phyloP scores from a whole-genome alignment of 2,113 vertebrate genomes.

The Pangasianodon gigas region DNA sequence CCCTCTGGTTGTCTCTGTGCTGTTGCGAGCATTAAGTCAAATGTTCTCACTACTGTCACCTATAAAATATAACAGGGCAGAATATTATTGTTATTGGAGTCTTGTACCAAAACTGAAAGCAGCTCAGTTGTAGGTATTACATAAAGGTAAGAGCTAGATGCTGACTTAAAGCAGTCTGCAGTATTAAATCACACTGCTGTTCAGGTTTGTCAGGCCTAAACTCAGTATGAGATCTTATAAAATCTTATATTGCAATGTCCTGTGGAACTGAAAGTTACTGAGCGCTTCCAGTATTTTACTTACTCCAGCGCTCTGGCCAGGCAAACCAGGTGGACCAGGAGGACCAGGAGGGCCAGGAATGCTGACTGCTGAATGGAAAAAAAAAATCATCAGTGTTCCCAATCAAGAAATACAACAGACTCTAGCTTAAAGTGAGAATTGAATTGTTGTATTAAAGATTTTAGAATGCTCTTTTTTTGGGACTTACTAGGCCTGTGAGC shows the following conservation, averaged over 20 bases:
- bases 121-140: background rate
- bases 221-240: background rate
- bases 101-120: background rate
- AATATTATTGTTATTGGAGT: background rate
- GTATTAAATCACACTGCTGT: background rate
- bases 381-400: background rate
- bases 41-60: constrained; percentile 80
- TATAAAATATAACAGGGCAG: constrained; percentile 53
- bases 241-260: background rate
- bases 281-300: constrained; percentile 58
- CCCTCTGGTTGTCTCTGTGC: constrained; percentile 80
- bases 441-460: background rate
- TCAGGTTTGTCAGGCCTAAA: background rate
- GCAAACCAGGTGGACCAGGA: constrained; percentile 82
- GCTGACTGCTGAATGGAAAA: constrained; percentile 74
- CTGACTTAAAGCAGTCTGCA: background rate
- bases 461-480: background rate
- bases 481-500: constrained; percentile 81
- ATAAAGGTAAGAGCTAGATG: background rate
- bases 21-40: constrained; percentile 79
- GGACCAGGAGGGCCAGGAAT: constrained; percentile 90
- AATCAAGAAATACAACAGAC: background rate
- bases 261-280: background rate
- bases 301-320: constrained; percentile 79
- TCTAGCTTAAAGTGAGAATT: background rate